Percentiles rank a stretch among this genome's conserved stretches.
Conservation (phyloP, 2,888 invertebrate species). For the Phragmatobia fuliginosa region DNA sequence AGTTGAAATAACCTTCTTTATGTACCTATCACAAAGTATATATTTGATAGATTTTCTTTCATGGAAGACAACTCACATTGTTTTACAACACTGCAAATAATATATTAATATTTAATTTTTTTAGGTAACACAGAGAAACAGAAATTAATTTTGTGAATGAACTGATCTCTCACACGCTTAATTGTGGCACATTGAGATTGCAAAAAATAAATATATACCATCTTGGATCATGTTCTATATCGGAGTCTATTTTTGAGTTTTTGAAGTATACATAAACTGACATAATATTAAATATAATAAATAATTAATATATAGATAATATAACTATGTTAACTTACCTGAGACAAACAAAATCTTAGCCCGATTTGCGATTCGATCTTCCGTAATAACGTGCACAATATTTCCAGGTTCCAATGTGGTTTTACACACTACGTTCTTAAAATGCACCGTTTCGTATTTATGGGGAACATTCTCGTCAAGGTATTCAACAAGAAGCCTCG, state of each 20-base stretch:
- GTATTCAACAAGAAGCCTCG: slow-evolving; percentile 59
- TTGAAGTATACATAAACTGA: not conserved
- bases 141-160: not conserved
- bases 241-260: too few species aligned
- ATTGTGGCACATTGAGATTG: too few species aligned
- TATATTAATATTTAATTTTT: not conserved
- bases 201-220: too few species aligned
- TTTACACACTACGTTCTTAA: not conserved
- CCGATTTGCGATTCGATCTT: slow-evolving; percentile 52
- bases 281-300: not conserved
- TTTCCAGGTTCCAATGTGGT: not conserved
- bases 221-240: too few species aligned
- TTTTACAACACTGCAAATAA: not conserved
- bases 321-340: slow-evolving; percentile 57
- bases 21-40: too few species aligned
- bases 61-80: not conserved
- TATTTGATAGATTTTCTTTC: not conserved
- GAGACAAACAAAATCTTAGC: slow-evolving; percentile 68
- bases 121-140: not conserved
- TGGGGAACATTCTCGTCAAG: not conserved
- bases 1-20: too few species aligned
- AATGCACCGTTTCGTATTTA: not conserved
- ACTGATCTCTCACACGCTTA: too few species aligned
- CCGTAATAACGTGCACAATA: slow-evolving; percentile 21
- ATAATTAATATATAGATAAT: not conserved